These are phyloP conservation scores for Drosophila grimshawi DNA, from an alignment of 1,140 invertebrate species.

Conservation along the genomic window DNA sequence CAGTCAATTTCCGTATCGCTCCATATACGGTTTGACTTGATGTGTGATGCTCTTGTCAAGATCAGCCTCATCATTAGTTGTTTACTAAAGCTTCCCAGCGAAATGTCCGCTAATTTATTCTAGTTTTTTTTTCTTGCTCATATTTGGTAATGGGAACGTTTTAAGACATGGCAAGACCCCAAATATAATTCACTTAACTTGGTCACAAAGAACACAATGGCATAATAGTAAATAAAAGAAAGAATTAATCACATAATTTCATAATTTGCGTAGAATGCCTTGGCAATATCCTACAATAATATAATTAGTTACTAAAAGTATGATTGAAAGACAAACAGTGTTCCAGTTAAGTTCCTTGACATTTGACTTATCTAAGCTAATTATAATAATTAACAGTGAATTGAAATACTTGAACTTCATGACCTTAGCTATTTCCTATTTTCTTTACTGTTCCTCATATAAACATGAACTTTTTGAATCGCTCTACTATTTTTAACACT, in stretches of 20 bases:
- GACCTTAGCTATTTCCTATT: neutral
- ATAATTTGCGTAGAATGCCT: neutral
- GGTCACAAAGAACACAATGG: too few relatives aligned
- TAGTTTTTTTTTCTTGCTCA: slow-evolving; percentile 20
- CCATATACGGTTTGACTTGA: slow-evolving; percentile 46
- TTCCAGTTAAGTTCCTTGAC: neutral
- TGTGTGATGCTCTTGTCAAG: slow-evolving; percentile 24
- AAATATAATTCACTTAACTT: neutral
- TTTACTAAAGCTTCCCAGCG: slow-evolving; percentile 41
- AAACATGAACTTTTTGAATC: neutral
- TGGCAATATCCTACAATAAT: neutral
- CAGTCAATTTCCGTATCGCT: slow-evolving; percentile 51
- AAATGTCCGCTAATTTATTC: slow-evolving; percentile 60
- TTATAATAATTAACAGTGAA: neutral
- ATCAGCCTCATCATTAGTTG: slow-evolving; percentile 6
- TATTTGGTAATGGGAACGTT: slow-evolving; percentile 51
- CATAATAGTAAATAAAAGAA: neutral
- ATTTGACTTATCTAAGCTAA: slow-evolving; percentile 7
- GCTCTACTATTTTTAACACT: too few relatives aligned
- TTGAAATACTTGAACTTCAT: neutral
- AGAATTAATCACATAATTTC: neutral
- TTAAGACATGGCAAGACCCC: neutral
- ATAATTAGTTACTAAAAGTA: neutral
- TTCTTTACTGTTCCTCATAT: neutral
- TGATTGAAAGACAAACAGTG: neutral